Evolutionary conservation across 1,140 invertebrate species (phyloP).

Genomic region (Listronotus oregonensis): DNA sequence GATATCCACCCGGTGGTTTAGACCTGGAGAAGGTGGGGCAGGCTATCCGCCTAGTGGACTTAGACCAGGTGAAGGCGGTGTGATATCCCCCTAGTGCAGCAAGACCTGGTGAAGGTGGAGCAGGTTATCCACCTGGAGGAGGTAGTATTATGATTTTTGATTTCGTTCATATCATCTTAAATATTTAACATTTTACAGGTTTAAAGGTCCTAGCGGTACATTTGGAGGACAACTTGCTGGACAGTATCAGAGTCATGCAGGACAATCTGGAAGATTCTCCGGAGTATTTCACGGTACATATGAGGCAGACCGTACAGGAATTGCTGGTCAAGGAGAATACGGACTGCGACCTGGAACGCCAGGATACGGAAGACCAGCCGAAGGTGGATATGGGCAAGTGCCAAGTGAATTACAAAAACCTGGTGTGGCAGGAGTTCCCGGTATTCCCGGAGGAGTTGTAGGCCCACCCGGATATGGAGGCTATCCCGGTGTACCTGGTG

Average conservation of each 20-base stretch:
- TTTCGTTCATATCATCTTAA: too few species aligned
- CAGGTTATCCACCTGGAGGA: not conserved
- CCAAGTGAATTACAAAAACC: constrained; percentile 20
- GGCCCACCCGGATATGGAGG: not conserved
- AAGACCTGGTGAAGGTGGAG: not conserved
- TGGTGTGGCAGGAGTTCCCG: constrained; percentile 2
- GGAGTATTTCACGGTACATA: constrained; percentile 49
- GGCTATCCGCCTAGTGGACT: constrained; percentile 1
- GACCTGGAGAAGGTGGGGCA: not conserved
- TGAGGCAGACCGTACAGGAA: constrained; percentile 16
- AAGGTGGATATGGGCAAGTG: too few species aligned
- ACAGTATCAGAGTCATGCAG: constrained; percentile 39
- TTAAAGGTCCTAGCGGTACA: constrained; percentile 12
- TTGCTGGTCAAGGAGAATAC: too few species aligned
- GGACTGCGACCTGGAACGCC: not conserved
- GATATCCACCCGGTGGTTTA: constrained; percentile 29
- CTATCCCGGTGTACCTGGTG: not conserved
- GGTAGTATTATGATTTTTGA: too few species aligned
- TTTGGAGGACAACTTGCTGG: constrained; percentile 45
- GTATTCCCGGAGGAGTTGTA: not conserved
- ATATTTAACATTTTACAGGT: too few species aligned
- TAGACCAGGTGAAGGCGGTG: too few species aligned
- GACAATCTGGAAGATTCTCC: constrained; percentile 45
- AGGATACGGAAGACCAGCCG: not conserved
- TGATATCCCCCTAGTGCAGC: too few species aligned